Conservation (phyloP, 2,113 vertebrate species). For the Tringa solitaria region DNA sequence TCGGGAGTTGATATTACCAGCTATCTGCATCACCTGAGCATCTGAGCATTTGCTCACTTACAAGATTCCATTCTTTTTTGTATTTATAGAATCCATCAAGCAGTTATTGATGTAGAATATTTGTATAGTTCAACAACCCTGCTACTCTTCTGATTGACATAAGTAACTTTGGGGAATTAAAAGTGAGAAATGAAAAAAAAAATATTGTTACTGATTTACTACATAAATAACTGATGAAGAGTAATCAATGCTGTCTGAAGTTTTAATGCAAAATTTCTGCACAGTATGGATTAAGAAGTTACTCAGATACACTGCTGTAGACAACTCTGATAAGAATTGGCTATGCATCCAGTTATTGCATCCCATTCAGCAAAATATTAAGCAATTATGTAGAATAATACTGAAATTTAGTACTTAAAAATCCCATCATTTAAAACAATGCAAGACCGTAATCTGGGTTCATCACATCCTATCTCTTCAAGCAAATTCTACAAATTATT, state of each 20-base stretch:
- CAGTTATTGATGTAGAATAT: not conserved
- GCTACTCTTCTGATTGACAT: not conserved
- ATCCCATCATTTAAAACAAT: not conserved
- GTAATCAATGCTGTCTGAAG: not conserved
- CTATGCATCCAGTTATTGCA: not conserved
- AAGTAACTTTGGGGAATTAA: not conserved
- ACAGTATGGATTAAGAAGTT: not conserved
- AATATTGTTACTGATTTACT: not conserved
- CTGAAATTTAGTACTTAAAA: not conserved
- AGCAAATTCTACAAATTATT: not conserved
- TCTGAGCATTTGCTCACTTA: not conserved
- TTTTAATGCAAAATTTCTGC: not conserved
- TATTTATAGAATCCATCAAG: not conserved
- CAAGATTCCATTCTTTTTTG: not conserved
- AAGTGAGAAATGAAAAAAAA: not conserved
- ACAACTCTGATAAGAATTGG: not conserved
- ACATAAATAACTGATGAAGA: not conserved
- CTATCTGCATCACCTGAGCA: not conserved
- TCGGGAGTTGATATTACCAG: not conserved
- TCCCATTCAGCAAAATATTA: not conserved
- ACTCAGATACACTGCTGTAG: not conserved
- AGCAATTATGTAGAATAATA: not conserved
- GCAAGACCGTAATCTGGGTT: not conserved
- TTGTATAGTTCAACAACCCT: not conserved
- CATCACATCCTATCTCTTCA: not conserved